Percentiles rank a stretch among this genome's conserved stretches.
These are phyloP conservation scores for Drosophila barbarae DNA, from an alignment of 2,888 invertebrate species.

Conservation along the genomic window DNA sequence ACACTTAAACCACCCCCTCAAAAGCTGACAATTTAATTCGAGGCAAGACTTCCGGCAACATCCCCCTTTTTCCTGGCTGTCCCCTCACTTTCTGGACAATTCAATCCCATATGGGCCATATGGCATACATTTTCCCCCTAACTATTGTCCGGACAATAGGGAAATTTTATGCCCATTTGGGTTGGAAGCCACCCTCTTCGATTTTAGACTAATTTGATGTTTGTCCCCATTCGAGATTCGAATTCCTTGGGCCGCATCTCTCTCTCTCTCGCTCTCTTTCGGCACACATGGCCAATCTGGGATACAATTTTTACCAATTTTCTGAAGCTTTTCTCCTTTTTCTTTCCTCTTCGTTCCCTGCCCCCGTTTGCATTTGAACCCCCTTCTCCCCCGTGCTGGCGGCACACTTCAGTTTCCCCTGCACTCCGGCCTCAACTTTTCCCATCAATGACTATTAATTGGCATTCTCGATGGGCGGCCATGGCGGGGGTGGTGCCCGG, in stretches of 20 bases:
- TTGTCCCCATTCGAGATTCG: slow-evolving; percentile 27
- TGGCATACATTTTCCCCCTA: slow-evolving; percentile 18
- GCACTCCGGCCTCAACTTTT: slow-evolving; percentile 50
- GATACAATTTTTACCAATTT: slow-evolving; percentile 10
- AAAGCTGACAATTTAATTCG: neutral
- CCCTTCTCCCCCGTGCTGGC: neutral
- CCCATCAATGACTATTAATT: slow-evolving; percentile 73
- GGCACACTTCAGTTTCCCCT: slow-evolving; percentile 51
- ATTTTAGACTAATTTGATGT: slow-evolving; percentile 63
- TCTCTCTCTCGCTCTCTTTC: neutral
- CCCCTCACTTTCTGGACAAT: slow-evolving; percentile 1
- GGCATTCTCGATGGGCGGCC: slow-evolving; percentile 48
- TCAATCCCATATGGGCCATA: slow-evolving; percentile 23
- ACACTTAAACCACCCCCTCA: neutral
- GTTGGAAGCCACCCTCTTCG: slow-evolving; percentile 13
- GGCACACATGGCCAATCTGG: slow-evolving; percentile 35
- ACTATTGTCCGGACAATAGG: slow-evolving; percentile 45
- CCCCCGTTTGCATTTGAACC: slow-evolving; percentile 1
- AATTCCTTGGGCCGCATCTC: slow-evolving; percentile 4
- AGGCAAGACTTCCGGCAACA: neutral
- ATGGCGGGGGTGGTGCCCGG: slow-evolving; percentile 2
- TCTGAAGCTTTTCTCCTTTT: slow-evolving; percentile 2
- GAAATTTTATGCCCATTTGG: slow-evolving; percentile 60
- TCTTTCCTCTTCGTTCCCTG: neutral
- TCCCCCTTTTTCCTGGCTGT: neutral